Conservation (phyloP, 2,797 vertebrate species). For the Ceyx erithaca region DNA sequence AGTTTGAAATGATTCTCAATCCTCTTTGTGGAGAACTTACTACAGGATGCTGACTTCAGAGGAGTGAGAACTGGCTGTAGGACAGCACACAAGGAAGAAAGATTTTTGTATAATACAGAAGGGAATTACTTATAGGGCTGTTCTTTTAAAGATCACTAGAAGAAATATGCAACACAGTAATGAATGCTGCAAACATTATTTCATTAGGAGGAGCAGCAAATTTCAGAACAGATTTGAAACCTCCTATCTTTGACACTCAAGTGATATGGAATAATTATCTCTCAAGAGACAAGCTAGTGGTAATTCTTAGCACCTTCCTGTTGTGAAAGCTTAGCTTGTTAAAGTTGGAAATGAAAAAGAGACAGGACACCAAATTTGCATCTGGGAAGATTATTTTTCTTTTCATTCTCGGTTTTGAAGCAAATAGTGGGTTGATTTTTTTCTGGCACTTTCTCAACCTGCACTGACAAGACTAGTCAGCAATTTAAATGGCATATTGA, state of each 20-base stretch:
- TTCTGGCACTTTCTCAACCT: not conserved
- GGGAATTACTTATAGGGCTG: not conserved
- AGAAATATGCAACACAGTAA: not conserved
- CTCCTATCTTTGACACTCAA: not conserved
- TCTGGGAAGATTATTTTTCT: not conserved
- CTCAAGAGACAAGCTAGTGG: not conserved
- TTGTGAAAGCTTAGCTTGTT: not conserved
- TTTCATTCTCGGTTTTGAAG: not conserved
- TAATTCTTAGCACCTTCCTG: not conserved
- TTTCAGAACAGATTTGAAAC: not conserved
- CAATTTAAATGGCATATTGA: not conserved
- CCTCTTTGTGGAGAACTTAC: not conserved
- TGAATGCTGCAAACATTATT: constrained; percentile 12
- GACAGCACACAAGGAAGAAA: not conserved
- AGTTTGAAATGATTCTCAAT: not conserved
- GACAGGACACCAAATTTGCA: not conserved
- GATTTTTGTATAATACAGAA: not conserved
- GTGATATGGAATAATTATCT: not conserved
- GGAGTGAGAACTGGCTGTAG: not conserved
- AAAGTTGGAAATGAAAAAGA: not conserved
- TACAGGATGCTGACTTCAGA: not conserved
- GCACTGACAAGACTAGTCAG: not conserved
- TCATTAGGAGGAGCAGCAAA: not conserved
- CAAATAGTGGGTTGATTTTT: not conserved
- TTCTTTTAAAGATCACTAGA: not conserved